Evolutionary conservation across 1,140 invertebrate species (phyloP).

Genomic region (Drosophila cardini): DNA sequence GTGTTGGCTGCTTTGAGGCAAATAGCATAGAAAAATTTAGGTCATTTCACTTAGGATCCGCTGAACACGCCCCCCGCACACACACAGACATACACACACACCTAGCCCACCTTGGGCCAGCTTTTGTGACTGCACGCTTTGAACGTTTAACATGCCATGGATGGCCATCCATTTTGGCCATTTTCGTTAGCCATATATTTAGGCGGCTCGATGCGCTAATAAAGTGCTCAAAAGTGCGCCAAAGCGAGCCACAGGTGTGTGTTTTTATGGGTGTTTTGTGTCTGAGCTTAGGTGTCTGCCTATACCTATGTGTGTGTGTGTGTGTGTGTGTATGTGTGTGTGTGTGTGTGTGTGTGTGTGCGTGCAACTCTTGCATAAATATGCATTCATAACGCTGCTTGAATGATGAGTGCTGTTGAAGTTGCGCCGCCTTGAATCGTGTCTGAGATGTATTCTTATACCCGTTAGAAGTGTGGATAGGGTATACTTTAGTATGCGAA

Average conservation of each 20-base stretch:
- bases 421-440: background rate
- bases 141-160: constrained; percentile 28
- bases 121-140: constrained; percentile 40
- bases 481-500: too few relatives aligned
- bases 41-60: constrained; percentile 34
- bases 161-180: constrained; percentile 49
- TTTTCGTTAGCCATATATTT: constrained; percentile 54
- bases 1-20: constrained; percentile 9
- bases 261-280: constrained; percentile 5
- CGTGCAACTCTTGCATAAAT: constrained; percentile 74
- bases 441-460: background rate
- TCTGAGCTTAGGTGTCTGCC: constrained; percentile 47
- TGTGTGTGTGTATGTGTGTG: constrained; percentile 5
- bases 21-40: constrained; percentile 21
- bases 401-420: constrained; percentile 41
- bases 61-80: constrained; percentile 32
- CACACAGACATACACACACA: constrained; percentile 15
- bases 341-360: constrained; percentile 49
- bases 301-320: constrained; percentile 3
- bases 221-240: constrained; percentile 49
- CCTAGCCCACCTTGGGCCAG: constrained; percentile 12
- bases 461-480: too few relatives aligned
- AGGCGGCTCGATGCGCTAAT: constrained; percentile 57
- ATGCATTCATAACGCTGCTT: constrained; percentile 64
- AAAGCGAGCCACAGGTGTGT: constrained; percentile 26